A percentile compares a stretch with the other conserved stretches of the same genome.
Conservation (phyloP, 2,797 vertebrate genomes). For the Erethizon dorsatum region DNA sequence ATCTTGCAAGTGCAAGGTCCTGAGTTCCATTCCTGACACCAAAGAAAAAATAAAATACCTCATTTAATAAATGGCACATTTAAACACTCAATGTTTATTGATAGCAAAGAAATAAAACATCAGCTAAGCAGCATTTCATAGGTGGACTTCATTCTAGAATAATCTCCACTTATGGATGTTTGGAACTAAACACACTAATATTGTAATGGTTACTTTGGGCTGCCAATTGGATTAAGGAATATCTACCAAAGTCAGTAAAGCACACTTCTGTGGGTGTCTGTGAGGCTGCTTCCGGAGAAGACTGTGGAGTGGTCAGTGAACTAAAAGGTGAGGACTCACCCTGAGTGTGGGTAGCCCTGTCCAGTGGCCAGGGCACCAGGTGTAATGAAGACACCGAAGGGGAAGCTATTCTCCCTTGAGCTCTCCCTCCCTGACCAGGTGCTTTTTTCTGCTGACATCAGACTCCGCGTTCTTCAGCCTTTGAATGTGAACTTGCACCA, state of each 20-base stretch:
- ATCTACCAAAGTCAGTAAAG: too few species aligned
- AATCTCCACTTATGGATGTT: too few species aligned
- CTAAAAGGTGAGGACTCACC: accelerated
- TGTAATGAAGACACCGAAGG: not conserved
- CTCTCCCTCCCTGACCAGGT: accelerated
- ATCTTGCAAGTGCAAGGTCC: too few species aligned
- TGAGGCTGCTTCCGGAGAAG: not conserved
- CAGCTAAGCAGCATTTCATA: not conserved
- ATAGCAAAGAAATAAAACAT: not conserved
- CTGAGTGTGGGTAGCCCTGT: accelerated
- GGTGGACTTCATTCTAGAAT: not conserved
- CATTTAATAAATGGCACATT: too few species aligned
- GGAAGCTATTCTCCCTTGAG: accelerated
- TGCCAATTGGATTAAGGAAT: not conserved
- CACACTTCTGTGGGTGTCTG: not conserved
- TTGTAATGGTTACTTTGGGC: not conserved
- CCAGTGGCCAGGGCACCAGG: accelerated
- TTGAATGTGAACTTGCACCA: not conserved
- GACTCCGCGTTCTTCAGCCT: not conserved
- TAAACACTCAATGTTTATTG: not conserved
- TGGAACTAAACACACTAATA: not conserved
- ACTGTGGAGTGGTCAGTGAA: accelerated
- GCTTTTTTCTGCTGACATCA: not conserved
- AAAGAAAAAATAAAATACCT: not conserved
- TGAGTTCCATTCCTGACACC: too few species aligned